phyloP scores from a whole-genome alignment of 2,888 invertebrate genomes.

The Mechanitis mazaeus region DNA sequence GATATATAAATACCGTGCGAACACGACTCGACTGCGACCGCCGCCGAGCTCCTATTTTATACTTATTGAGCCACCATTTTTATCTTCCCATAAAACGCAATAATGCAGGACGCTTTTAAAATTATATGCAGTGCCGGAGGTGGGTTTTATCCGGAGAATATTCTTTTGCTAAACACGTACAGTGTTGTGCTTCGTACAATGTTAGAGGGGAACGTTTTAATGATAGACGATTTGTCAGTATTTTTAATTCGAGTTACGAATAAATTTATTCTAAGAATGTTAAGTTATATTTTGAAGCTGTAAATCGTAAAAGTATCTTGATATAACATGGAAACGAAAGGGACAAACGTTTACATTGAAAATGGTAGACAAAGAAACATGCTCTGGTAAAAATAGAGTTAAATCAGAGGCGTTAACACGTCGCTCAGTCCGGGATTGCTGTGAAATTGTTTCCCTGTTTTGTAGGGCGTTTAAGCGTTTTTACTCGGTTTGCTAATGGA shows the following conservation, averaged over 20 bases:
- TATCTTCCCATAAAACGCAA: conserved; percentile 58
- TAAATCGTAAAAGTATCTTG: neutral
- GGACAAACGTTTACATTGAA: neutral
- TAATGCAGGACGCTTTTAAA: conserved; percentile 58
- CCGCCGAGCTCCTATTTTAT: conserved; percentile 52
- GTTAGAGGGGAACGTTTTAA: conserved; percentile 20
- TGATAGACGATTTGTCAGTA: conserved; percentile 11
- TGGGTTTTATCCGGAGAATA: conserved; percentile 30
- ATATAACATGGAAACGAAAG: neutral
- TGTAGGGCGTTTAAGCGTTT: conserved; percentile 50
- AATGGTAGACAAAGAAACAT: conserved; percentile 17
- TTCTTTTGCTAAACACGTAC: conserved; percentile 27
- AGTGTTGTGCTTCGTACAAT: conserved; percentile 17
- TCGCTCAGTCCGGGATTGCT: conserved; percentile 50
- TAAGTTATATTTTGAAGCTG: neutral
- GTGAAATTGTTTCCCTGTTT: conserved; percentile 59
- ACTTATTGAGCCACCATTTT: conserved; percentile 65
- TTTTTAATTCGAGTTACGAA: conserved; percentile 8
- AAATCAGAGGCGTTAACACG: conserved; percentile 61
- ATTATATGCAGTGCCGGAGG: conserved; percentile 42
- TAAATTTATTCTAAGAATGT: neutral
- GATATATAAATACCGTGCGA: conserved; percentile 35
- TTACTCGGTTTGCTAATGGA: conserved; percentile 54
- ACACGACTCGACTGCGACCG: conserved; percentile 26
- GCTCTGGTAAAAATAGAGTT: conserved; percentile 49